A percentile compares a stretch with the other conserved stretches of the same genome.
These are phyloP conservation scores for Drosophila watanabei DNA, from an alignment of 1,140 invertebrate genomes.

Conservation along the genomic window DNA sequence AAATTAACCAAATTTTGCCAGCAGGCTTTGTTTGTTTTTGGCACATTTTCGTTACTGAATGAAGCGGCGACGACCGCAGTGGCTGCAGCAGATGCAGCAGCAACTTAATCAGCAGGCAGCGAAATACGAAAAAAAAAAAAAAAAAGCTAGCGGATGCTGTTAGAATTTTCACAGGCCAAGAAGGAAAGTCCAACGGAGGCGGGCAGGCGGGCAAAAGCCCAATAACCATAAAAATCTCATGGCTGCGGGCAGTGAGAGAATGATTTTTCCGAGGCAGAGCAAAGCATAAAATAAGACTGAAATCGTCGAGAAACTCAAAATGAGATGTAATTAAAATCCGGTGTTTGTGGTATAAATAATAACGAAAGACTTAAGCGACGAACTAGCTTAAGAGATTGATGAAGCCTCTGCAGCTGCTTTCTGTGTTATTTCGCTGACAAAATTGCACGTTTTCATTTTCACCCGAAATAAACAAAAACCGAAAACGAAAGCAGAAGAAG, in stretches of 20 bases:
- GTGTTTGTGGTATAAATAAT: slow-evolving; percentile 44
- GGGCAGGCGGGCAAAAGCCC: slow-evolving; percentile 24
- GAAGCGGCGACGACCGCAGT: slow-evolving; percentile 16
- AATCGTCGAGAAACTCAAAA: slow-evolving; percentile 34
- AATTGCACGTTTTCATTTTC: slow-evolving; percentile 66
- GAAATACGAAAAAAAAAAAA: slow-evolving; percentile 34
- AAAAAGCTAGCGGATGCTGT: slow-evolving; percentile 75
- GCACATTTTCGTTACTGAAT: slow-evolving; percentile 50
- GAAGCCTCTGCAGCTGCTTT: slow-evolving; percentile 60
- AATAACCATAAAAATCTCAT: slow-evolving; percentile 47
- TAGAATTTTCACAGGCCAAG: slow-evolving; percentile 63
- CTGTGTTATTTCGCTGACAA: slow-evolving; percentile 26
- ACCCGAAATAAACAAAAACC: slow-evolving; percentile 34
- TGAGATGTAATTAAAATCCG: slow-evolving; percentile 58
- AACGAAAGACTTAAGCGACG: slow-evolving; percentile 71
- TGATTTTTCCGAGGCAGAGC: slow-evolving; percentile 48
- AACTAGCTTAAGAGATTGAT: slow-evolving; percentile 45
- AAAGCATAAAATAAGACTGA: slow-evolving; percentile 15
- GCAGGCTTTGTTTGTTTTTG: slow-evolving; percentile 69
- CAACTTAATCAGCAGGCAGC: slow-evolving; percentile 77
- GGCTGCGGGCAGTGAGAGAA: slow-evolving; percentile 43
- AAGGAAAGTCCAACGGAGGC: slow-evolving; percentile 22
- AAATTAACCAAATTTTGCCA: background rate
- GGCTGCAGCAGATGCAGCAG: slow-evolving; percentile 36
- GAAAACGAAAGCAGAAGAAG: slow-evolving; percentile 49